These are phyloP conservation scores for Catagonus wagneri DNA, from an alignment of 2,113 vertebrate species.

Conservation along the genomic window DNA sequence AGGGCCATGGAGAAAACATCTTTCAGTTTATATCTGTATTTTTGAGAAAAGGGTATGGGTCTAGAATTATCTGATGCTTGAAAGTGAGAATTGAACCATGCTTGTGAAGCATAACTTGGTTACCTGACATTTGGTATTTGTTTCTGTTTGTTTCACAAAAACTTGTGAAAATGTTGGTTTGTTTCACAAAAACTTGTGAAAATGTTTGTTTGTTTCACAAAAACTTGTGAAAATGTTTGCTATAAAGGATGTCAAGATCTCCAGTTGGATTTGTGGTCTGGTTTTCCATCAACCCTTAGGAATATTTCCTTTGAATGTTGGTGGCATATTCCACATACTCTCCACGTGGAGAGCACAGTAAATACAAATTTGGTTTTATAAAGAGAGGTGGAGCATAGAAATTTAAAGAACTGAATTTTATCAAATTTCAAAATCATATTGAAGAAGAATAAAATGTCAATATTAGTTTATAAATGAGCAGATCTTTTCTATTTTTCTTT, in stretches of 20 bases:
- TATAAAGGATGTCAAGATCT: neutral
- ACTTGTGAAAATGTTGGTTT: constrained; percentile 18
- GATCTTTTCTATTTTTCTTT: constrained; percentile 31
- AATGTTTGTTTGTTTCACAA: constrained; percentile 24
- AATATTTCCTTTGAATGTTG: constrained; percentile 45
- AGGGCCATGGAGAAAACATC: neutral
- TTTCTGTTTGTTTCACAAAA: constrained; percentile 3
- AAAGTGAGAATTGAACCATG: neutral
- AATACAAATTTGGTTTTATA: constrained; percentile 1
- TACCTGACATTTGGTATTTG: constrained; percentile 1
- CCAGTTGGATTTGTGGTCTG: neutral
- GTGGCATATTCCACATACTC: neutral
- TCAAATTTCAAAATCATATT: constrained; percentile 28
- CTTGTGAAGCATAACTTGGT: neutral
- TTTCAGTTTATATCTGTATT: neutral
- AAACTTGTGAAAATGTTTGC: neutral
- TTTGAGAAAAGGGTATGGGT: neutral
- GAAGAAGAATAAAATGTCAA: constrained; percentile 12
- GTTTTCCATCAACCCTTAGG: neutral
- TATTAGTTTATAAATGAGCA: constrained; percentile 27
- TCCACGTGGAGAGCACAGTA: neutral
- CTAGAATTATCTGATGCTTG: neutral
- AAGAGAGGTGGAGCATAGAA: neutral
- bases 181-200: neutral
- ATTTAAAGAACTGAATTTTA: constrained; percentile 26